These are phyloP conservation scores for Ciconia maguari DNA, from an alignment of 2,113 vertebrate genomes.

Conservation along the genomic window DNA sequence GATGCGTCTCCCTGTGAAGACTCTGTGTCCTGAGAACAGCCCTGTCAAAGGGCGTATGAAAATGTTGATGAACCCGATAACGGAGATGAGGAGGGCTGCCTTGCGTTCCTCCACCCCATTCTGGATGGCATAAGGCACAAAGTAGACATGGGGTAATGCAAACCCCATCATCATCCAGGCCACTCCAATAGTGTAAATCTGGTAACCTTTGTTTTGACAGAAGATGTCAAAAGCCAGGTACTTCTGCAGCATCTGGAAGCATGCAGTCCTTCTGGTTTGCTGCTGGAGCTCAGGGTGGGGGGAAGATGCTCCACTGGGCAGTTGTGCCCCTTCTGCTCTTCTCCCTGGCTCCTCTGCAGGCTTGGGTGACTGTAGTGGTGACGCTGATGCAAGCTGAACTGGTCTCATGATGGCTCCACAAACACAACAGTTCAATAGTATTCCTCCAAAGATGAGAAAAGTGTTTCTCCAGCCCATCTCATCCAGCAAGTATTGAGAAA, in stretches of 20 bases:
- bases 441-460: slow-evolving; percentile 87
- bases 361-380: background rate
- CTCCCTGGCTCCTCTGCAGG: background rate
- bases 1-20: slow-evolving; percentile 78
- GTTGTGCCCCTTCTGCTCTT: background rate
- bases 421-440: slow-evolving; percentile 88
- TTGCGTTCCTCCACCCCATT: slow-evolving; percentile 73
- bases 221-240: slow-evolving; percentile 92
- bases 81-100: slow-evolving; percentile 85
- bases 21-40: slow-evolving; percentile 74
- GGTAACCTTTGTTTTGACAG: slow-evolving; percentile 79
- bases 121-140: slow-evolving; percentile 87
- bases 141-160: slow-evolving; percentile 83
- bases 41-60: slow-evolving; percentile 82
- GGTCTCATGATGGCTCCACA: slow-evolving; percentile 92
- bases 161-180: slow-evolving; percentile 89
- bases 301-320: slow-evolving; percentile 7
- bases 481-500: slow-evolving; percentile 84
- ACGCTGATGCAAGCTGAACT: slow-evolving; percentile 32
- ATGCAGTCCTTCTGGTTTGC: background rate
- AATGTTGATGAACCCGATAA: slow-evolving; percentile 89
- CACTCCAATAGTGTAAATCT: slow-evolving; percentile 79
- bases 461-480: slow-evolving; percentile 90
- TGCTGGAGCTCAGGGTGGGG: background rate
- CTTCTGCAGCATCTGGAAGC: slow-evolving; percentile 56